Evolutionary conservation across 2,888 invertebrate species (phyloP), one percentile per base, ranked within the genome.

Genomic region (Callinectes sapidus): DNA sequence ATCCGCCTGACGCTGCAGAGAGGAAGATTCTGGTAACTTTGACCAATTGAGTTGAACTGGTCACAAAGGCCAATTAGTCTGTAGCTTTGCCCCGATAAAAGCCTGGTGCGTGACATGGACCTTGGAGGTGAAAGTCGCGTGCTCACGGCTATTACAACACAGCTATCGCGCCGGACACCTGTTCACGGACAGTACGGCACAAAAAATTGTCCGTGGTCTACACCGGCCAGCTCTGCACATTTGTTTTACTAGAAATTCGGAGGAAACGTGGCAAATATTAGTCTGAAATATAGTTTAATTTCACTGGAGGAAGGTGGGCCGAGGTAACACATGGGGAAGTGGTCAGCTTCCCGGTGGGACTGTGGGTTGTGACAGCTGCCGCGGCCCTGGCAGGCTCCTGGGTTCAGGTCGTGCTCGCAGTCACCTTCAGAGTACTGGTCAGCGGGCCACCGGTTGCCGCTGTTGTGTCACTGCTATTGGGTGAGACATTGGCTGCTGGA

Each of bases 171-270:
- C 28, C 71, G 71, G 71, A 28, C 71, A 71, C 71, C 71, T 71
- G 71, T 10, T 71, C 71, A 71, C 71, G 71, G 71, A 28, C 71
- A 71, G 71, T 71, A 71, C 71, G 71, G 71, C n/a, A 10, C 71
- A 28, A 71, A 71, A 71, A 71, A 71, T 28, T 28, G 71, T 71
- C 28, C 71, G 71, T 71, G 71, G 71, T 71, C 71, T 28, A 71
- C 71, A 71, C 71, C 71, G 71, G 71, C 71, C 71, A 28, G n/a
- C 71, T n/a, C 71, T 71, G 71, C 71, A 71, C 71, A 71, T 71
- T 71, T 71, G 28, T 71, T 71, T 28, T 28, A 71, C 71, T 28
- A 71, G 71, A 71, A 71, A 71, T 71, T 71, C 71, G 71, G 71
- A 71, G 28, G 71, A 71, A 71, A 71, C 71, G 13, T 71, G 28